phyloP scores from a whole-genome alignment of 2,797 vertebrate species.

The Podarcis lilfordi region DNA sequence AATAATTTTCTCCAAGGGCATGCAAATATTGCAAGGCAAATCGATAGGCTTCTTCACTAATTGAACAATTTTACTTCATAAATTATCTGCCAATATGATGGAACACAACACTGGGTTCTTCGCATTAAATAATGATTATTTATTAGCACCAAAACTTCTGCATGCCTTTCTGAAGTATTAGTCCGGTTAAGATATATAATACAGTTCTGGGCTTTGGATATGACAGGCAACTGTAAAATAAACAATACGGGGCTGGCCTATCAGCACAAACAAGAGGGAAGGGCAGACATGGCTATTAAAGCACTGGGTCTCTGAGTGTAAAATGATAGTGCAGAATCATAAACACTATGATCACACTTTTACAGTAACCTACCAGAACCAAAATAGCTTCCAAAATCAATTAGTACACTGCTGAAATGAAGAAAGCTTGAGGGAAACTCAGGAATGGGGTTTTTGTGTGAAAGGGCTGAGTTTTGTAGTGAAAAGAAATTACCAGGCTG shows the following conservation, averaged over 20 bases:
- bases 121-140: background rate
- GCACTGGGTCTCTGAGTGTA: background rate
- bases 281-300: background rate
- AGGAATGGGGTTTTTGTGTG: no score
- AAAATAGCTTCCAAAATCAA: background rate
- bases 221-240: background rate
- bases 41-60: conserved; percentile 26
- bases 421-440: no score
- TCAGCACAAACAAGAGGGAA: background rate
- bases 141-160: background rate
- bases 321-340: background rate
- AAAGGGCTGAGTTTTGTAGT: no score
- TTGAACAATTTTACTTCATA: background rate
- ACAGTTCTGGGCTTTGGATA: background rate
- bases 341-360: background rate
- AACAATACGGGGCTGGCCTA: background rate
- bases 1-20: conserved; percentile 40
- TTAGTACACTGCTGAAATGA: no score
- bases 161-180: background rate
- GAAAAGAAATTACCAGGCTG: no score
- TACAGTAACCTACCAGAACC: background rate
- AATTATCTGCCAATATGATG: background rate
- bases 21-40: conserved; percentile 38
- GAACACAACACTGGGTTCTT: background rate
- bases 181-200: background rate